A percentile compares a stretch with the other conserved stretches of the same genome.
These are phyloP conservation scores for Bostrychus sinensis DNA, from an alignment of 2,113 vertebrate species.

Conservation along the genomic window DNA sequence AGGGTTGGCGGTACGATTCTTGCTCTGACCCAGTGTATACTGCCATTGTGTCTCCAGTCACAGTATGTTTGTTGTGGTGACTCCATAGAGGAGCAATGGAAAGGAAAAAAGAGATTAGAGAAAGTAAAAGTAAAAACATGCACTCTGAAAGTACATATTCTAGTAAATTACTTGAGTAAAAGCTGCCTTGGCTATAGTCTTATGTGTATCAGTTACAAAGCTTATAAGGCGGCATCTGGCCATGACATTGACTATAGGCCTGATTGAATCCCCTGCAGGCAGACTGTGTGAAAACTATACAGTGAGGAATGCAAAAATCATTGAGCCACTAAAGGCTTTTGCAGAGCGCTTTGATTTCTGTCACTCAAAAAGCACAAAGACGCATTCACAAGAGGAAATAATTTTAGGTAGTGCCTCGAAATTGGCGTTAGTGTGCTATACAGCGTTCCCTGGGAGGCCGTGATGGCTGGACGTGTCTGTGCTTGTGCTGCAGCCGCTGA, in stretches of 20 bases:
- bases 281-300: constrained; percentile 53
- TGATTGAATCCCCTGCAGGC: constrained; percentile 51
- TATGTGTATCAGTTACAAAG: constrained; percentile 57
- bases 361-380: constrained; percentile 55
- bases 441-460: constrained; percentile 64
- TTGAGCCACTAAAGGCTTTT: constrained; percentile 46
- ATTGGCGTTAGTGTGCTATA: constrained; percentile 72
- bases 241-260: constrained; percentile 43
- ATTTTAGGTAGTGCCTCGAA: constrained; percentile 67
- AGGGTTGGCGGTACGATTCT: too few relatives aligned
- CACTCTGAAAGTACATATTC: too few relatives aligned
- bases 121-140: too few relatives aligned
- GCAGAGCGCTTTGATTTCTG: constrained; percentile 38
- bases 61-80: too few relatives aligned
- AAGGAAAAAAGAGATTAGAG: too few relatives aligned
- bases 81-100: too few relatives aligned
- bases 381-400: constrained; percentile 66
- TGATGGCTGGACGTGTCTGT: constrained; percentile 65
- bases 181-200: constrained; percentile 23
- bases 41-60: too few relatives aligned
- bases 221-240: constrained; percentile 51
- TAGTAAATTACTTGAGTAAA: too few relatives aligned
- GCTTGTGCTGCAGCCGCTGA: constrained; percentile 69
- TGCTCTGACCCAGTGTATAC: too few relatives aligned
- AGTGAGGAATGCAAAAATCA: constrained; percentile 57